A percentile compares a stretch with the other conserved stretches of the same genome.
These are phyloP conservation scores for Falco columbarius DNA, from an alignment of 2,797 vertebrate genomes.

Conservation along the genomic window DNA sequence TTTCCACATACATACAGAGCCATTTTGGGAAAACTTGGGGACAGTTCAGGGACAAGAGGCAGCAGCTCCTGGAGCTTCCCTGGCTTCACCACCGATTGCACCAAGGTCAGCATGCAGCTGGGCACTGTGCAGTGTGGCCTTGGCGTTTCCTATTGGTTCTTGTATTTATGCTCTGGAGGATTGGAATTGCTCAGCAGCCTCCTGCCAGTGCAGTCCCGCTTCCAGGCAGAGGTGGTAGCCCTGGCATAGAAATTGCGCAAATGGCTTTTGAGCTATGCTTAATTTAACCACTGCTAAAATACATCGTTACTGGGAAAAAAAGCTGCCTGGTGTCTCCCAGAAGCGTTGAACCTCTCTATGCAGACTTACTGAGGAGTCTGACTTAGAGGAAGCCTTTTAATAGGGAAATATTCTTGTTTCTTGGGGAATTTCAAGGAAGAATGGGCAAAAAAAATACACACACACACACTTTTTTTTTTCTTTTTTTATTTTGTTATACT, in stretches of 20 bases:
- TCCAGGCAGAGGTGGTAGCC: not conserved
- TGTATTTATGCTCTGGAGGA: not conserved
- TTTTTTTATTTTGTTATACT: not conserved
- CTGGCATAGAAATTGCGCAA: not conserved
- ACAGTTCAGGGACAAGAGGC: not conserved
- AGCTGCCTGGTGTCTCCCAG: not conserved
- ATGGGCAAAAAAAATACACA: not conserved
- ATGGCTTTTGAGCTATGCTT: not conserved
- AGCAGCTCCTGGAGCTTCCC: not conserved
- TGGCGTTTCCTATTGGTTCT: fast-evolving
- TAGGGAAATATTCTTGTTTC: not conserved
- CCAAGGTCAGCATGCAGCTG: fast-evolving
- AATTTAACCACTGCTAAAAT: not conserved
- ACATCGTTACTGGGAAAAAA: fast-evolving
- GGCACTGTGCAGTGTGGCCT: fast-evolving
- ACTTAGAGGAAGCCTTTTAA: not conserved
- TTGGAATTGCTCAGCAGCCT: not conserved
- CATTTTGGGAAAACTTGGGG: not conserved
- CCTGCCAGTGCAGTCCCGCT: not conserved
- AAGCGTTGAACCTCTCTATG: not conserved
- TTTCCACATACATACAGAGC: fast-evolving
- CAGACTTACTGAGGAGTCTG: not conserved
- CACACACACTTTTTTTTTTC: not conserved
- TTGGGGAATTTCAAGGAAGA: not conserved
- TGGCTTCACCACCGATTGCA: fast-evolving